A percentile compares a stretch with the other conserved stretches of the same genome.
Conservation (phyloP, 2,797 vertebrate species). For the Tinamus major region DNA sequence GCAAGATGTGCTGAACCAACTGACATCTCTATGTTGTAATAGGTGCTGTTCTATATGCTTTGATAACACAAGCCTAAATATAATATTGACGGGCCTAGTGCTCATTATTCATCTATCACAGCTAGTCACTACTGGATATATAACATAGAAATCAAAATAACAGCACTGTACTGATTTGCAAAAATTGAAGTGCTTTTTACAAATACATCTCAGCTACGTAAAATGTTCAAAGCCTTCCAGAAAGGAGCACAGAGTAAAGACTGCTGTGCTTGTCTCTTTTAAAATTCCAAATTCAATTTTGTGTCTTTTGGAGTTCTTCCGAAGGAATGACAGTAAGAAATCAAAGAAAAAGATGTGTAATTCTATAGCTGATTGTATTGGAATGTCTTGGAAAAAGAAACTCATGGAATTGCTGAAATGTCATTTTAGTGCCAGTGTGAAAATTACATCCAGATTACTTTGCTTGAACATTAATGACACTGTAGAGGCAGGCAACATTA, state of each 20-base stretch:
- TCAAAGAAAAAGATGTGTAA: conserved; percentile 48
- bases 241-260: not conserved
- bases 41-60: accelerated
- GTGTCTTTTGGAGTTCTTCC: conserved; percentile 49
- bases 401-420: conserved; percentile 63
- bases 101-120: not conserved
- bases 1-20: not conserved
- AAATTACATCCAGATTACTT: conserved; percentile 69
- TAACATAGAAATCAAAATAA: conserved; percentile 1
- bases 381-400: conserved; percentile 72
- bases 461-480: not conserved
- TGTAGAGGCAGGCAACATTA: conserved; percentile 10
- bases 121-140: not conserved
- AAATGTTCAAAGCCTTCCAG: not conserved
- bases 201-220: not conserved
- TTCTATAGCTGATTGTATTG: conserved; percentile 63
- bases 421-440: conserved; percentile 36
- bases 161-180: not conserved
- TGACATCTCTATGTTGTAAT: not conserved
- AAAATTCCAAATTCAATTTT: not conserved
- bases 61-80: not conserved
- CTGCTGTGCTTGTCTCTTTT: not conserved
- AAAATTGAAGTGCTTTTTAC: not conserved
- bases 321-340: conserved; percentile 61
- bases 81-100: not conserved